Conservation (phyloP, 2,113 vertebrate genomes). For the Cephalophus harveyi region DNA sequence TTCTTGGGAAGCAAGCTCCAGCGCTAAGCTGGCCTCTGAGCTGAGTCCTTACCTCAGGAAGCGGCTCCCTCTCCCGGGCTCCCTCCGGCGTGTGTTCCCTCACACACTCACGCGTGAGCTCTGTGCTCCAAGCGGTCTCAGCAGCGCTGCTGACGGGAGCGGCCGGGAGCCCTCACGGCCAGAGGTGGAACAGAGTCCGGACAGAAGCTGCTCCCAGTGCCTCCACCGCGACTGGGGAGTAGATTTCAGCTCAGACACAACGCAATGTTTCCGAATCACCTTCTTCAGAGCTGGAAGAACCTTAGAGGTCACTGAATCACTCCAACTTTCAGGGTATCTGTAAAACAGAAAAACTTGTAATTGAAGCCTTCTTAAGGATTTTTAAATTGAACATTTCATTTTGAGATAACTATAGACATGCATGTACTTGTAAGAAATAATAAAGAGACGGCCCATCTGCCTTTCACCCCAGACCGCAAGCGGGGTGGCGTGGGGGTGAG, state of each 20-base stretch:
- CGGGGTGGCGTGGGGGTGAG: accelerated
- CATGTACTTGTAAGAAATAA: neutral
- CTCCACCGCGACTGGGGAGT: neutral
- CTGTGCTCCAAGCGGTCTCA: neutral
- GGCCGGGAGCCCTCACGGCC: neutral
- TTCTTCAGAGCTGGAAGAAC: neutral
- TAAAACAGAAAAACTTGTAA: neutral
- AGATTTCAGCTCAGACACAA: neutral
- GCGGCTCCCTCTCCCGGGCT: neutral
- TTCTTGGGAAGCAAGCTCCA: neutral
- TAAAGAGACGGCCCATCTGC: too few relatives aligned
- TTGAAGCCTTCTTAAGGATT: neutral
- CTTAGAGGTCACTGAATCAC: neutral
- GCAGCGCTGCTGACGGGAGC: neutral
- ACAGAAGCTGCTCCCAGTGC: accelerated
- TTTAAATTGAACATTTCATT: neutral
- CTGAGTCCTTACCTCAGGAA: neutral
- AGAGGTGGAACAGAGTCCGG: neutral
- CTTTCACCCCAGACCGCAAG: neutral
- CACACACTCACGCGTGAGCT: neutral
- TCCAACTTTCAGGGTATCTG: neutral
- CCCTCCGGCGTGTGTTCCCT: neutral
- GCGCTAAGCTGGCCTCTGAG: neutral
- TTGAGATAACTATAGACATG: neutral
- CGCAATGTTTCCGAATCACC: neutral